phyloP scores from a whole-genome alignment of 2,888 invertebrate genomes.

The Punctoribates punctum region DNA sequence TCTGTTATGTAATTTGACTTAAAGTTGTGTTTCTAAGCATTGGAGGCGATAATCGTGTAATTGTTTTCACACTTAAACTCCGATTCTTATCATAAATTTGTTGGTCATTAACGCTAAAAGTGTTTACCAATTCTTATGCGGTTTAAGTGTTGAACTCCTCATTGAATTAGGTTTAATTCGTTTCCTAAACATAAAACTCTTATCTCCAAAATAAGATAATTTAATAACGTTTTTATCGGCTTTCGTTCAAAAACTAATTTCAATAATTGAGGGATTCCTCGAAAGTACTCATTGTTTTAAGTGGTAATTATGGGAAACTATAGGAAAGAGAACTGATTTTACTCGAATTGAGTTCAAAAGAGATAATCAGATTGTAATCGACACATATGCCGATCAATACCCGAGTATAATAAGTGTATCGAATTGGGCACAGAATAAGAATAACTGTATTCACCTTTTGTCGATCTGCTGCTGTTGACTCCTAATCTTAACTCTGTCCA shows the following conservation, averaged over 20 bases:
- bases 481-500: conserved; percentile 53
- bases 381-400: too few relatives aligned
- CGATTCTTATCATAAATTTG: conserved; percentile 3
- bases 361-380: too few relatives aligned
- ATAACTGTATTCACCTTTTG: conserved; percentile 26
- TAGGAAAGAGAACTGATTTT: too few relatives aligned
- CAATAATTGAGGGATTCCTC: too few relatives aligned
- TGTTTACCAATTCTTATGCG: neutral
- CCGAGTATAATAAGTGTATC: too few relatives aligned
- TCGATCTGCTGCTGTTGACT: conserved; percentile 53
- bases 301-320: too few relatives aligned
- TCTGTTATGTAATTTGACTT: neutral
- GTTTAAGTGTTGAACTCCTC: neutral
- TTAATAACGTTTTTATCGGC: too few relatives aligned
- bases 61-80: neutral
- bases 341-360: too few relatives aligned
- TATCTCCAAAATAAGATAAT: neutral
- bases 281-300: too few relatives aligned
- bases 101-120: conserved; percentile 2
- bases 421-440: neutral
- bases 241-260: too few relatives aligned
- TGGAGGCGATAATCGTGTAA: neutral
- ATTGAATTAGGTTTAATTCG: neutral
- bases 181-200: neutral
- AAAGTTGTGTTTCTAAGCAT: neutral